Conservation (phyloP, 2,113 vertebrate species). For the Forbesichthys agassizii region DNA sequence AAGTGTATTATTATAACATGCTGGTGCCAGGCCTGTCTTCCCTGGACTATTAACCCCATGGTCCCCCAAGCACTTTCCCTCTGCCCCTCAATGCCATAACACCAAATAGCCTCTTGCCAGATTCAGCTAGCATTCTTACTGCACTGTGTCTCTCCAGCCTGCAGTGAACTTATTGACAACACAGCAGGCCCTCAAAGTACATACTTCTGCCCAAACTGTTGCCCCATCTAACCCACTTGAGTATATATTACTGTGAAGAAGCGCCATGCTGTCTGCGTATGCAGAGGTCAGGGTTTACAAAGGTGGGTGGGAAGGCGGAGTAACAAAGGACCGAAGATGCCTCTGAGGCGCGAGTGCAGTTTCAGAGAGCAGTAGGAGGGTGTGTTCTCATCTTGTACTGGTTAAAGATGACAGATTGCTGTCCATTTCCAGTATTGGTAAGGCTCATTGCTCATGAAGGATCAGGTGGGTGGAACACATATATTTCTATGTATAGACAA, state of each 20-base stretch:
- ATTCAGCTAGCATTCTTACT: slow-evolving; percentile 3
- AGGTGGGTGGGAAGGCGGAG: slow-evolving; percentile 12
- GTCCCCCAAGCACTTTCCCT: slow-evolving; percentile 57
- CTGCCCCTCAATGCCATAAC: slow-evolving; percentile 63
- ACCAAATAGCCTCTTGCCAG: slow-evolving; percentile 41
- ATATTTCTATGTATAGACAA: slow-evolving; percentile 35
- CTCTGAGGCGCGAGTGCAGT: slow-evolving; percentile 21
- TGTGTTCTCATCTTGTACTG: slow-evolving; percentile 34
- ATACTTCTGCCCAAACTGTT: not conserved
- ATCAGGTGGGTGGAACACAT: slow-evolving; percentile 59
- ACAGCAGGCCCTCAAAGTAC: slow-evolving; percentile 4
- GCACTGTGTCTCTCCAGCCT: slow-evolving; percentile 17
- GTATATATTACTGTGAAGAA: slow-evolving; percentile 37
- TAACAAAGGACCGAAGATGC: slow-evolving; percentile 40
- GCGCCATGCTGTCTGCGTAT: slow-evolving; percentile 28
- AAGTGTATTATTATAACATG: slow-evolving; percentile 96
- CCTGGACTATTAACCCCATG: slow-evolving; percentile 91
- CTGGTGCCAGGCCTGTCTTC: slow-evolving; percentile 89
- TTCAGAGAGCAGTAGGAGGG: slow-evolving; percentile 49
- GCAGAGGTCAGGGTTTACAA: slow-evolving; percentile 48
- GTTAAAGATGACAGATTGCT: slow-evolving; percentile 61
- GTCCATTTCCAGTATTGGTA: slow-evolving; percentile 68
- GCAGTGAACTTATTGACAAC: slow-evolving; percentile 33
- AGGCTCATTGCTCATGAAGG: slow-evolving; percentile 59
- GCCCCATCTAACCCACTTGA: slow-evolving; percentile 26